Evolutionary conservation across 2,888 invertebrate genomes (phyloP).

Genomic region (Acanthoscelides obtectus): DNA sequence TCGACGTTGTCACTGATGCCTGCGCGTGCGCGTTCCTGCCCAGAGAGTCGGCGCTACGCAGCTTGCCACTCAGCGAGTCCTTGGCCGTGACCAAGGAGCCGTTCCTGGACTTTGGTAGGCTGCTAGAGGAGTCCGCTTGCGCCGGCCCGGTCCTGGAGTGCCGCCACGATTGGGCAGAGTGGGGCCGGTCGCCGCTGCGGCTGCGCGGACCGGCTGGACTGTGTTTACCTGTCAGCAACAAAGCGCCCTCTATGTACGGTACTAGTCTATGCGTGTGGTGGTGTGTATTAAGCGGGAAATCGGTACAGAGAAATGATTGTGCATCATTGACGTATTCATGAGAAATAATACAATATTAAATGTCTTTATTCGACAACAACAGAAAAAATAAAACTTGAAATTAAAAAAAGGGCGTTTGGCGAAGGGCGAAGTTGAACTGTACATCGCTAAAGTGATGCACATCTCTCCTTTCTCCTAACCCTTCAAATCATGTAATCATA

Average conservation of each 20-base stretch:
- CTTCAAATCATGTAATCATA: too few relatives aligned
- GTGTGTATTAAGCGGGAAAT: not conserved
- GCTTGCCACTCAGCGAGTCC: constrained; percentile 52
- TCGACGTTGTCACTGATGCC: constrained; percentile 32
- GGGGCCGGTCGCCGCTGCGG: constrained; percentile 51
- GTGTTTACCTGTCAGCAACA: constrained; percentile 33
- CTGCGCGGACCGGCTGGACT: constrained; percentile 44
- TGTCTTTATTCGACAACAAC: too few relatives aligned
- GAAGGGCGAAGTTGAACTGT: too few relatives aligned
- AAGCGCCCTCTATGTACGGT: not conserved
- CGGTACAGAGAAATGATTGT: not conserved
- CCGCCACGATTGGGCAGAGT: constrained; percentile 51
- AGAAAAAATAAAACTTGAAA: too few relatives aligned
- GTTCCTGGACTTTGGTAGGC: constrained; percentile 44
- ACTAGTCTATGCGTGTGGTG: not conserved
- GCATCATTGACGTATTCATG: not conserved
- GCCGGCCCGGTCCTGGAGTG: constrained; percentile 37
- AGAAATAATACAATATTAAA: too few relatives aligned
- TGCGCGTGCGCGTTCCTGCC: constrained; percentile 32
- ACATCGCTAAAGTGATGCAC: too few relatives aligned
- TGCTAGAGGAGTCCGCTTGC: constrained; percentile 35
- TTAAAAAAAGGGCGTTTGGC: too few relatives aligned
- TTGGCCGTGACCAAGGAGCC: constrained; percentile 43
- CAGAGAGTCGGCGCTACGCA: constrained; percentile 52
- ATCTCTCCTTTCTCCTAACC: too few relatives aligned